Conservation (phyloP, 2,888 invertebrate species). For the Metopia argyrocephala region DNA sequence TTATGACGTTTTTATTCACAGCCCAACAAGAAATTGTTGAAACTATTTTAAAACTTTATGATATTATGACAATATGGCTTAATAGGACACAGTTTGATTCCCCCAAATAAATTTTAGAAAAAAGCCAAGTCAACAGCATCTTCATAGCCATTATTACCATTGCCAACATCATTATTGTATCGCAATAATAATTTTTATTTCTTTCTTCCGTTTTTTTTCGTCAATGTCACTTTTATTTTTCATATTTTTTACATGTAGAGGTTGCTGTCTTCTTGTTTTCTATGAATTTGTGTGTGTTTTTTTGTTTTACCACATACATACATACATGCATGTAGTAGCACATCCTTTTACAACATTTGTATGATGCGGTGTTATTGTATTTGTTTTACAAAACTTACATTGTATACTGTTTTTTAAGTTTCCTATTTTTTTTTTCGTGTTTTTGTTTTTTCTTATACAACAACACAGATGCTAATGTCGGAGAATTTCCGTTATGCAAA, state of each 20-base stretch:
- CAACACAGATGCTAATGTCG: slow-evolving; percentile 59
- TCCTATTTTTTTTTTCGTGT: slow-evolving; percentile 17
- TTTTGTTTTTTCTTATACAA: no score
- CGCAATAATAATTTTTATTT: not conserved
- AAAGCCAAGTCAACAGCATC: slow-evolving; percentile 7
- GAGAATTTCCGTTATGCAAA: slow-evolving; percentile 47
- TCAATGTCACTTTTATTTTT: slow-evolving; percentile 32
- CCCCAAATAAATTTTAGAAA: no score
- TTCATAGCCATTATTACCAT: not conserved
- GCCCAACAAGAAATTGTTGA: no score
- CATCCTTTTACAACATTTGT: slow-evolving; percentile 16
- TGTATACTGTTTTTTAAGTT: no score
- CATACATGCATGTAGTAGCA: no score
- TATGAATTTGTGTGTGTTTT: no score
- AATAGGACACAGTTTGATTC: no score
- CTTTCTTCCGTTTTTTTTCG: not conserved
- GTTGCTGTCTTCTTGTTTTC: not conserved
- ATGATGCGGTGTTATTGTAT: no score
- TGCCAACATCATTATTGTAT: slow-evolving; percentile 10
- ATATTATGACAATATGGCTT: no score
- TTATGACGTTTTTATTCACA: no score
- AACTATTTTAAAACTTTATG: no score
- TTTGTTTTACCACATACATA: not conserved
- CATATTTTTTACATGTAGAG: slow-evolving; percentile 4
- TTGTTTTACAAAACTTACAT: no score